Evolutionary conservation across 2,888 invertebrate species (phyloP), one percentile per base, ranked within the genome.

Genomic region (Himalopsyche kuldschensis): DNA sequence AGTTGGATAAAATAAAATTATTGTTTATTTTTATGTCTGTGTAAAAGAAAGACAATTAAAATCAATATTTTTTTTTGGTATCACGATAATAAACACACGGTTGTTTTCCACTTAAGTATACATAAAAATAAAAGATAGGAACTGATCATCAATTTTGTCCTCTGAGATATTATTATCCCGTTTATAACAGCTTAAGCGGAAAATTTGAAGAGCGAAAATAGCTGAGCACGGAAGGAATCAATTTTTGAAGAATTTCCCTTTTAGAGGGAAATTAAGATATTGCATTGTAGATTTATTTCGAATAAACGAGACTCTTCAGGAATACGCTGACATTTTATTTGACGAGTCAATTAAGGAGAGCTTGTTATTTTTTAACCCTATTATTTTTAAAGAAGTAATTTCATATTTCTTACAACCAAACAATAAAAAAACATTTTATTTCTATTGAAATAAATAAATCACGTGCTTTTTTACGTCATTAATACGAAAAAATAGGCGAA

Each of bases 131-230:
- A 69, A 69, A 15, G 27, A 15, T 30, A 69, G 30, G 69, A 27
- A 27, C 4, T 69, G 69, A 69, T 81, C n/a, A 78, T 78, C 82
- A 82, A 69, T 82, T 82, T 63, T n/a, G 69, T 55, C 78, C 63
- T 79, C 69, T 46, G 82, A 41, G 82, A 69, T 79, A 82, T 82
- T 82, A 82, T 82, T 82, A 82, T 82, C 82, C 82, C 78, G 75
- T 82, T 82, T 82, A 55, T 47, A 41, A 63, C 78, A 63, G 78
- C 69, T 69, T 48, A 82, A 79, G 78, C 78, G 82, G 82, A 82
- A 82, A 82, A 82, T 82, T 69, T 69, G 82, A 47, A 69, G 47
- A 82, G 41, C 46, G 82, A 69, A 69, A 69, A 69, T 69, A 69
- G 69, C 69, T 69, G 69, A 69, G 69, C 27, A 69, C 69, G 69